Conservation (phyloP, 2,113 vertebrate species). For the Sander lucioperca region DNA sequence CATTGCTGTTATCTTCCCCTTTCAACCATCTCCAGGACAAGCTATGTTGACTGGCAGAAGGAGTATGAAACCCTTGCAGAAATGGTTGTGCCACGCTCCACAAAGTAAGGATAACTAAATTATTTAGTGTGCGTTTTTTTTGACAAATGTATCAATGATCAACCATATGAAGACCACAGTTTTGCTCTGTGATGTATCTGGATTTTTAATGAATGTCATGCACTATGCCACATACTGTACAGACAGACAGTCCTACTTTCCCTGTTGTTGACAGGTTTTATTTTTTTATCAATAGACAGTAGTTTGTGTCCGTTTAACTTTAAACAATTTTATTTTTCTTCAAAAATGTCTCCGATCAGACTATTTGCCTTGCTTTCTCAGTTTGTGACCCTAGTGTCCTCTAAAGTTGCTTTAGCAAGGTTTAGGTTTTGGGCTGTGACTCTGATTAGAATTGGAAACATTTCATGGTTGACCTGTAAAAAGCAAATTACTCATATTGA, state of each 20-base stretch:
- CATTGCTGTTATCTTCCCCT: constrained; percentile 16
- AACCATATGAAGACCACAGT: background rate
- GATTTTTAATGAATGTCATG: background rate
- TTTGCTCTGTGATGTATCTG: background rate
- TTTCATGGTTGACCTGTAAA: constrained; percentile 35
- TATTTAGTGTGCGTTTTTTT: background rate
- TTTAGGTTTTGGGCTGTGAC: background rate
- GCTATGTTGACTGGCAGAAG: constrained; percentile 96
- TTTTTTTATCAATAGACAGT: no score
- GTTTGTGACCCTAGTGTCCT: background rate
- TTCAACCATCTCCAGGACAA: constrained; percentile 78
- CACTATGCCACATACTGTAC: background rate
- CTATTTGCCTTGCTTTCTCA: background rate
- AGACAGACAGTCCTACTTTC: background rate
- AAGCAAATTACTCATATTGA: background rate
- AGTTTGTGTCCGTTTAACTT: no score
- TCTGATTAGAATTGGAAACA: constrained; percentile 13
- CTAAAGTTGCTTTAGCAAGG: background rate
- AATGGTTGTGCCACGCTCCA: constrained; percentile 98
- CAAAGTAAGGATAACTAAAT: constrained; percentile 88
- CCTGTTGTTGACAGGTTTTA: no score
- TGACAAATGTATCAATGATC: background rate
- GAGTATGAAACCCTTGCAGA: constrained; percentile 96
- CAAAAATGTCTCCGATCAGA: no score
- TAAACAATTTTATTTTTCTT: no score